Evolutionary conservation across 1,140 invertebrate genomes (phyloP), one percentile per base, ranked within the genome.

Genomic region (Euura lappo): DNA sequence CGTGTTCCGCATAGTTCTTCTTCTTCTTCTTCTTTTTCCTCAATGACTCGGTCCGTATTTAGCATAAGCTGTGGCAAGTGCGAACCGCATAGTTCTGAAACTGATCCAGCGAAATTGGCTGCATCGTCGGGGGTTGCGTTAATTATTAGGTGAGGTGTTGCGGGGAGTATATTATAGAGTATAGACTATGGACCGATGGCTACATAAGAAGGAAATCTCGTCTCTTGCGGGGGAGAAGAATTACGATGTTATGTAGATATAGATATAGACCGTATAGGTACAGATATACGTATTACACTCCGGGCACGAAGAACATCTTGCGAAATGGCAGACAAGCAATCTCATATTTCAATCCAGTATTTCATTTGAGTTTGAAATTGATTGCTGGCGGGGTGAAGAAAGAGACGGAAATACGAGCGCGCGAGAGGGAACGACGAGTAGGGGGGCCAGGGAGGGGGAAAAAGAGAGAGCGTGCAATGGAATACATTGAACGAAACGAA

Each of bases 401-500:
- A 76, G 73, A 74, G 69, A 72, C 44, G 65, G 3, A 11, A 60
- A 51, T 44, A 10, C 8, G 71, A 46, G 71, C 67, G 43, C 45
- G 65, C 60, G 71, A 70, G 45, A 51, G 64, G 70, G 45, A 45
- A 43, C 10, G 44, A 44, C 13, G 71, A 45, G 69, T 10, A 65
- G 68, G 44, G 45, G 72, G 65, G 2, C n/a, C 13, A 43, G n/a
- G 65, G 11, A 60, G 66, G 67, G 13, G 28, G 71, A 47, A 43
- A 67, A 44, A 45, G 28, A 42, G 45, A 13, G 69, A 70, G 65
- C 45, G 70, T 11, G 72, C 51, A 45, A 10, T n/a, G 65, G 70
- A 74, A 66, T 71, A 74, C 77, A 76, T 69, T 73, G 76, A 77
- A 78, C 72, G 77, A 77, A 75, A 81, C 74, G 77, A 79, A 80